phyloP scores from a whole-genome alignment of 2,888 invertebrate genomes.

The Auanema sp. region DNA sequence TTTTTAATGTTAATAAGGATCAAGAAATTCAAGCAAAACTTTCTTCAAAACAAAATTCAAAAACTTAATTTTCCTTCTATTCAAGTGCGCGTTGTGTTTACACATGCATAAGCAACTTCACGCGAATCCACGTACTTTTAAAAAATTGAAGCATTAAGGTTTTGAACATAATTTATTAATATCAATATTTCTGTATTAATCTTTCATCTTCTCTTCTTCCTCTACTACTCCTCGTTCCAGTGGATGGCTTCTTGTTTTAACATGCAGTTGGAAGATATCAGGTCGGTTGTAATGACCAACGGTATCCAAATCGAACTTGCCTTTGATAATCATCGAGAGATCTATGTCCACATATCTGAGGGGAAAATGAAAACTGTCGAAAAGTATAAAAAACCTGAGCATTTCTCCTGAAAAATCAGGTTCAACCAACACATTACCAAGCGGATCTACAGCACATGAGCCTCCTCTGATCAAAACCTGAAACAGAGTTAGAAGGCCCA shows the following conservation, averaged over 20 bases:
- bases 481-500: neutral
- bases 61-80: no score
- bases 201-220: no score
- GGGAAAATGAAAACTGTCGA: conserved; percentile 2
- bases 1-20: no score
- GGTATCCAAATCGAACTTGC: conserved; percentile 50
- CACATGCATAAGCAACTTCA: no score
- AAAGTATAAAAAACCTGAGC: conserved; percentile 22
- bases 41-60: no score
- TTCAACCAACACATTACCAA: conserved; percentile 52
- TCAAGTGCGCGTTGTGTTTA: no score
- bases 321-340: conserved; percentile 36
- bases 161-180: no score
- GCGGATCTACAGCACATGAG: conserved; percentile 54
- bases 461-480: conserved; percentile 56
- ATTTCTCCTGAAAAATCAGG: conserved; percentile 45
- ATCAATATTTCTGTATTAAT: no score
- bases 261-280: conserved; percentile 45
- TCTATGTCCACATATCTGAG: conserved; percentile 36
- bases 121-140: no score
- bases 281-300: conserved; percentile 50
- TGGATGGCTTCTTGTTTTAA: conserved; percentile 19
- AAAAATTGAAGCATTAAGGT: no score
- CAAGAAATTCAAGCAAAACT: no score
- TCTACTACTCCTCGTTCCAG: no score